Conservation (phyloP, 2,113 vertebrate species). For the Xiphophorus hellerii region DNA sequence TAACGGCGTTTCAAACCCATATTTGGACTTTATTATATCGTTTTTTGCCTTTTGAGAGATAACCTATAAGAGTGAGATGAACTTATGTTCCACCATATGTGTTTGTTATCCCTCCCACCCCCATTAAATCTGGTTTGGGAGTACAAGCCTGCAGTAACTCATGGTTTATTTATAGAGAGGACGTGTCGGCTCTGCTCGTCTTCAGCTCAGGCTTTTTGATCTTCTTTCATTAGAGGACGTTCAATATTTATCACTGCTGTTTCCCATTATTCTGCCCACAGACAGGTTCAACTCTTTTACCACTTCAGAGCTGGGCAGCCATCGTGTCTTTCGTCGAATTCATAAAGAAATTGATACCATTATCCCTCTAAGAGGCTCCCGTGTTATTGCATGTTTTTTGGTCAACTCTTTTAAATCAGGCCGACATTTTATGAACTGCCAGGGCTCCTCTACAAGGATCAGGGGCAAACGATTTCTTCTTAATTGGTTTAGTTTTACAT, state of each 20-base stretch:
- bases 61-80: slow-evolving; percentile 42
- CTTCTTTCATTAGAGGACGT: slow-evolving; percentile 79
- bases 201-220: slow-evolving; percentile 77
- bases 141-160: slow-evolving; percentile 65
- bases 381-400: not conserved
- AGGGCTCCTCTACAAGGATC: not conserved
- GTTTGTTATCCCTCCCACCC: slow-evolving; percentile 49
- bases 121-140: slow-evolving; percentile 74
- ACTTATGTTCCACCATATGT: slow-evolving; percentile 64
- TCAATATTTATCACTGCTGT: slow-evolving; percentile 78
- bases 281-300: slow-evolving; percentile 55
- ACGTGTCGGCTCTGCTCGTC: slow-evolving; percentile 69
- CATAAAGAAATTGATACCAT: slow-evolving; percentile 48
- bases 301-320: slow-evolving; percentile 34
- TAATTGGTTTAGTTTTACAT: not conserved
- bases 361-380: slow-evolving; percentile 23
- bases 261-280: slow-evolving; percentile 68
- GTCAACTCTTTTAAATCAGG: not conserved
- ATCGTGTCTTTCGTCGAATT: slow-evolving; percentile 45
- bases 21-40: slow-evolving; percentile 35
- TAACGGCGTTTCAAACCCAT: slow-evolving; percentile 38
- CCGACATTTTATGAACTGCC: not conserved
- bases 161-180: slow-evolving; percentile 77
- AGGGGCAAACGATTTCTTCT: not conserved
- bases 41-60: slow-evolving; percentile 41